phyloP scores from a whole-genome alignment of 2,113 vertebrate genomes.

The Ophthalmolycus amberensis region DNA sequence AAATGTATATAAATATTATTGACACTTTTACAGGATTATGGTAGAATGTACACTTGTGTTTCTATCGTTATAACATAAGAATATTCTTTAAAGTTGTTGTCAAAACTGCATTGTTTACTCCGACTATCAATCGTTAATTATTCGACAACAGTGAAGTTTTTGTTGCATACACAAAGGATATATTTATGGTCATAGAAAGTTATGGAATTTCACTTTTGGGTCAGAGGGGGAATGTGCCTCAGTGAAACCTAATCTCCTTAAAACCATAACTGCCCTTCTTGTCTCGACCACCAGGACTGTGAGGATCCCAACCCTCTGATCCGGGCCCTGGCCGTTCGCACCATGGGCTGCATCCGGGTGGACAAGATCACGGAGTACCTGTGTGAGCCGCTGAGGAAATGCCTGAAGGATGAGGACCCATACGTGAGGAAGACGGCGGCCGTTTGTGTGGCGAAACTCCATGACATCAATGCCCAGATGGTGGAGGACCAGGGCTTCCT shows the following conservation, averaged over 20 bases:
- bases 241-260: not conserved
- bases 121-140: too few relatives aligned
- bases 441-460: slow-evolving; percentile 97
- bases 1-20: too few relatives aligned
- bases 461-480: slow-evolving; percentile 99
- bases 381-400: slow-evolving; percentile 97
- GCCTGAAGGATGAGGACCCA: slow-evolving; percentile 97
- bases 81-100: too few relatives aligned
- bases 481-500: slow-evolving; percentile 99
- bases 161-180: not conserved
- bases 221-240: not conserved
- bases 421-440: slow-evolving; percentile 98
- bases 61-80: too few relatives aligned
- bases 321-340: slow-evolving; percentile 96
- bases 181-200: not conserved
- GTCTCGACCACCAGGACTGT: slow-evolving; percentile 87
- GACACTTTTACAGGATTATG: too few relatives aligned
- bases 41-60: too few relatives aligned
- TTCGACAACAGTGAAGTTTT: too few relatives aligned
- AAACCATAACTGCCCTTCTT: not conserved
- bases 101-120: too few relatives aligned
- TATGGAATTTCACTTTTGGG: not conserved
- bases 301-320: slow-evolving; percentile 99
- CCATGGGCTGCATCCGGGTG: slow-evolving; percentile 98
- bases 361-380: slow-evolving; percentile 99